phyloP scores from a whole-genome alignment of 2,797 vertebrate species.

The Emydoidea blandingii region DNA sequence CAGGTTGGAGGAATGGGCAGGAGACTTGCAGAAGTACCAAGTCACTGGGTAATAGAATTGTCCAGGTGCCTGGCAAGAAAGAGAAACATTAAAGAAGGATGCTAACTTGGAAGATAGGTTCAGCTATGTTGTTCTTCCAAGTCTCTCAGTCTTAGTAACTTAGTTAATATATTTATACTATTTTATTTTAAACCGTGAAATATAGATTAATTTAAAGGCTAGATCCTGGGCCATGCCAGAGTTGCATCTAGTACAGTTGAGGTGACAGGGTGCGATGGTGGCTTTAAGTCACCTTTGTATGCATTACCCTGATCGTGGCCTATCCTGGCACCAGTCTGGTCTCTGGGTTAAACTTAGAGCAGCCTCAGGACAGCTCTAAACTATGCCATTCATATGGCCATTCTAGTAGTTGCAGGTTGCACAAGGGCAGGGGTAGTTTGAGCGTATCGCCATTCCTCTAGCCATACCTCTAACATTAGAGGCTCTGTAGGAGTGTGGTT shows the following conservation, averaged over 20 bases:
- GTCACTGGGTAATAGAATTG: background rate
- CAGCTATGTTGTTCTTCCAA: background rate
- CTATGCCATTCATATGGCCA: no score
- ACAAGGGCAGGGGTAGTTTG: background rate
- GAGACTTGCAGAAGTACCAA: background rate
- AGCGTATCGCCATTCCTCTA: background rate
- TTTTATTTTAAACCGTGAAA: background rate
- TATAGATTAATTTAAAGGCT: background rate
- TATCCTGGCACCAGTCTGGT: background rate
- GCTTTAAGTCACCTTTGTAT: background rate
- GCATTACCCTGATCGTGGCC: background rate
- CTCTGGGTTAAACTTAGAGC: background rate
- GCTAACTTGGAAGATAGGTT: background rate
- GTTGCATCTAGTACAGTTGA: background rate
- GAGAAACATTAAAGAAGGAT: background rate
- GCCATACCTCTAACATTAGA: fast-evolving
- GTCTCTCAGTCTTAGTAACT: background rate
- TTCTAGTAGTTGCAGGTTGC: background rate
- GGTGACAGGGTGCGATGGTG: background rate
- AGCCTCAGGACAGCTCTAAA: background rate
- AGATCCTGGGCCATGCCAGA: background rate
- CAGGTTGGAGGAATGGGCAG: background rate
- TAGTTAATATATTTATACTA: background rate
- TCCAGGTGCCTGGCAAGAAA: background rate
- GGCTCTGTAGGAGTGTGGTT: fast-evolving